Percentiles rank a stretch among this genome's conserved stretches.
Conservation (phyloP, 2,888 invertebrate genomes). For the Tineola bisselliella region DNA sequence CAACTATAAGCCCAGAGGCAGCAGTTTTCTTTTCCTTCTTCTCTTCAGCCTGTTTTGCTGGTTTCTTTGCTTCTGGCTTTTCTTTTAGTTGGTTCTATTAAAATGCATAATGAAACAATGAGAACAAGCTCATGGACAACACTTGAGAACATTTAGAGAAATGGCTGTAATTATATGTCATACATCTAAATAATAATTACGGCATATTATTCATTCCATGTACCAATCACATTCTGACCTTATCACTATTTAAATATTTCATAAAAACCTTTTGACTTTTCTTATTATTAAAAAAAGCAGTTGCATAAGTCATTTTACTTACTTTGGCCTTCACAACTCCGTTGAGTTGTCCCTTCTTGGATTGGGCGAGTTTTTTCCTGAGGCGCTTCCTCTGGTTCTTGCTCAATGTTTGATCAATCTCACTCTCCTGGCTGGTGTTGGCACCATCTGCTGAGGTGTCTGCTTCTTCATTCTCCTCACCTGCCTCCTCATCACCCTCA, state of each 20-base stretch:
- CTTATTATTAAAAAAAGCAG: too few relatives aligned
- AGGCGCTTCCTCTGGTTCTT: slow-evolving; percentile 46
- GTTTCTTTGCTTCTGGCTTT: too few relatives aligned
- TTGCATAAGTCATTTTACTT: not conserved
- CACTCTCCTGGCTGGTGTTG: slow-evolving; percentile 48
- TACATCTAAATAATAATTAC: too few relatives aligned
- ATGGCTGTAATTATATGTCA: too few relatives aligned
- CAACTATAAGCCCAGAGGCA: slow-evolving; percentile 80
- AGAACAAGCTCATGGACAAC: too few relatives aligned
- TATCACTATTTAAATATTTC: too few relatives aligned
- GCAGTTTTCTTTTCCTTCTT: slow-evolving; percentile 66
- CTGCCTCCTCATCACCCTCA: slow-evolving; percentile 48
- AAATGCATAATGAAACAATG: too few relatives aligned
- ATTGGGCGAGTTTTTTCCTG: slow-evolving; percentile 26
- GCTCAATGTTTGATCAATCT: slow-evolving; percentile 42
- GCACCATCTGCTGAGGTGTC: slow-evolving; percentile 37
- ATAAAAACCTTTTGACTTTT: too few relatives aligned
- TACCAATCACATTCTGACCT: too few relatives aligned
- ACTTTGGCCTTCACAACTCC: slow-evolving; percentile 58
- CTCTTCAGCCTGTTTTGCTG: slow-evolving; percentile 24
- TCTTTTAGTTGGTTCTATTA: too few relatives aligned
- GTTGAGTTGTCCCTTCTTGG: slow-evolving; percentile 46
- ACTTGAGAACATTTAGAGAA: too few relatives aligned
- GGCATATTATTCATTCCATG: too few relatives aligned
- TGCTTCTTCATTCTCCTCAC: slow-evolving; percentile 44